phyloP scores from a whole-genome alignment of 2,888 invertebrate species.

The Nemoura dubitans region DNA sequence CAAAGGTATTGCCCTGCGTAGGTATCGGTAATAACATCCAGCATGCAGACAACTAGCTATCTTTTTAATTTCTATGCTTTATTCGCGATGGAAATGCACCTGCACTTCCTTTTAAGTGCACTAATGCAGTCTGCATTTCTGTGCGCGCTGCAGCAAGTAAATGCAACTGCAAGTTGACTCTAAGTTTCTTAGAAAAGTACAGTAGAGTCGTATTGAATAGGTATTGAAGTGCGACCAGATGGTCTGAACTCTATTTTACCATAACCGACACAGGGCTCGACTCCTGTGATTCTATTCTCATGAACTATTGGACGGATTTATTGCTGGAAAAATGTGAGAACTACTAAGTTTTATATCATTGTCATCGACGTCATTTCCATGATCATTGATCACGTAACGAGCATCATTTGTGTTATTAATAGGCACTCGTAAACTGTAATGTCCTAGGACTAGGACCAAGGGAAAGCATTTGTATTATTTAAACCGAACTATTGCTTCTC shows the following conservation, averaged over 20 bases:
- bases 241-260: not conserved
- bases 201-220: not conserved
- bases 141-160: not conserved
- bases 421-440: not conserved
- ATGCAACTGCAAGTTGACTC: conserved; percentile 12
- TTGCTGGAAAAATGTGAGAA: not conserved
- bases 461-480: not conserved
- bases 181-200: not conserved
- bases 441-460: not conserved
- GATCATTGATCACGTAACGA: not conserved
- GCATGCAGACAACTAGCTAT: not conserved
- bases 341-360: not conserved
- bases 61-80: not conserved
- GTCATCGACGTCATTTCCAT: not conserved
- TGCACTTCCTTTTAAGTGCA: conserved; percentile 12
- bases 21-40: not conserved
- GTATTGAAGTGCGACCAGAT: not conserved
- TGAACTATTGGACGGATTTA: not conserved
- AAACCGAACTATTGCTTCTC: not conserved
- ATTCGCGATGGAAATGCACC: not conserved
- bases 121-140: not conserved
- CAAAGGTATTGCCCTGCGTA: not conserved
- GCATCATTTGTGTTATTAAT: not conserved
- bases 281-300: not conserved
- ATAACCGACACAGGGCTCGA: not conserved